Percentiles rank a stretch among this genome's conserved stretches.
Conservation (phyloP, 2,797 vertebrate species). For the Scyliorhinus canicula region DNA sequence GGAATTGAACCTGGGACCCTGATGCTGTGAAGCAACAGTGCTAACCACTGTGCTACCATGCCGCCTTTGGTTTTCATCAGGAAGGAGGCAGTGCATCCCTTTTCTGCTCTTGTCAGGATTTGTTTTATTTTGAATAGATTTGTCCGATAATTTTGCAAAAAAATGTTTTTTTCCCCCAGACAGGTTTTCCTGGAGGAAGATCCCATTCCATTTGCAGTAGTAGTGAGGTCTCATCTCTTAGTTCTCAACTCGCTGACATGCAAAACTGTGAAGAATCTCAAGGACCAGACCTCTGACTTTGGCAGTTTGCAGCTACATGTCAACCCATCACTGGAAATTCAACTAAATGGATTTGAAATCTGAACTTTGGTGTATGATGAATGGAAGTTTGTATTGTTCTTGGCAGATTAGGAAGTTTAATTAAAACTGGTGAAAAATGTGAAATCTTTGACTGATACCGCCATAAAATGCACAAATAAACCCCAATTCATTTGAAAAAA, state of each 20-base stretch:
- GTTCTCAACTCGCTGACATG: constrained; percentile 93
- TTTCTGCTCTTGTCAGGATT: too few species aligned
- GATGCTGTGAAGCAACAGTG: too few species aligned
- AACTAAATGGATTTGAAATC: neutral
- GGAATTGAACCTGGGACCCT: too few species aligned
- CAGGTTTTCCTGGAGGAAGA: constrained; percentile 92
- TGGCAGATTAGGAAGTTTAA: neutral
- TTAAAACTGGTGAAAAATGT: neutral
- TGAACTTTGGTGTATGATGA: neutral
- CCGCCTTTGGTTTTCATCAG: neutral
- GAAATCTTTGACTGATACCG: neutral
- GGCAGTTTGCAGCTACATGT: neutral
- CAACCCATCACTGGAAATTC: neutral
- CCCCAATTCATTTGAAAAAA: neutral
- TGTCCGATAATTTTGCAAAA: neutral
- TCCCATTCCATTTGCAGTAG: constrained; percentile 92
- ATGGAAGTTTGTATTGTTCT: neutral
- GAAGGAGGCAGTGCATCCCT: neutral
- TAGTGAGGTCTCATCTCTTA: constrained; percentile 96
- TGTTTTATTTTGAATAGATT: neutral
- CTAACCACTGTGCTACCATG: too few species aligned
- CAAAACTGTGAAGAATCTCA: constrained; percentile 70
- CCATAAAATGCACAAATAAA: neutral
- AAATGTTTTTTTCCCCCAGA: constrained; percentile 55
- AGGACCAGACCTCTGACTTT: neutral